phyloP scores from a whole-genome alignment of 2,113 vertebrate species.

The Trichechus manatus region DNA sequence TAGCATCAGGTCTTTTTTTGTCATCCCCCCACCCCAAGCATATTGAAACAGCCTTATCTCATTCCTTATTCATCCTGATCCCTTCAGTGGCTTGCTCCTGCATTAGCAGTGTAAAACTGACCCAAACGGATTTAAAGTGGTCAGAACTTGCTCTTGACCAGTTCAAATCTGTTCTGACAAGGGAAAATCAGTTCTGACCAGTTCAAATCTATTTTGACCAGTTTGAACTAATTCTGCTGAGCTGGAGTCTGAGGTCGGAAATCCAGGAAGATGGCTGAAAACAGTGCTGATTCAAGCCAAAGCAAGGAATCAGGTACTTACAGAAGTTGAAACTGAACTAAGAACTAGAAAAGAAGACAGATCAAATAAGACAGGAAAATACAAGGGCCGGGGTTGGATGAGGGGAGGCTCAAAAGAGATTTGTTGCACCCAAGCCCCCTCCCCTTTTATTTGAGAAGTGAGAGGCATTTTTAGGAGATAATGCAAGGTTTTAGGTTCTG shows the following conservation, averaged over 20 bases:
- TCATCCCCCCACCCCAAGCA: slow-evolving; percentile 40
- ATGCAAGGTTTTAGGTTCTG: slow-evolving; percentile 37
- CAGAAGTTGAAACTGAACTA: slow-evolving; percentile 51
- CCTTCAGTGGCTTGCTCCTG: slow-evolving; percentile 59
- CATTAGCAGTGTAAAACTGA: slow-evolving; percentile 50
- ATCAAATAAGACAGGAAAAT: slow-evolving; percentile 46
- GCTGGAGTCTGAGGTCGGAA: slow-evolving; percentile 45
- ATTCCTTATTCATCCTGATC: slow-evolving; percentile 58
- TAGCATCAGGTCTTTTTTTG: slow-evolving; percentile 68
- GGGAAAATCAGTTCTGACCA: slow-evolving; percentile 35
- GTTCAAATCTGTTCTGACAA: slow-evolving; percentile 50
- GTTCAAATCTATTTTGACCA: slow-evolving; percentile 62
- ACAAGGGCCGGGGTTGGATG: slow-evolving; percentile 1
- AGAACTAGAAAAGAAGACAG: slow-evolving; percentile 40
- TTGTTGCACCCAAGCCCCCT: not conserved
- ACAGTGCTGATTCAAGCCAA: slow-evolving; percentile 64
- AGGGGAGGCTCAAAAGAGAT: slow-evolving; percentile 18
- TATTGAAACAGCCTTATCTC: slow-evolving; percentile 64
- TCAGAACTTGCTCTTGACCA: slow-evolving; percentile 43
- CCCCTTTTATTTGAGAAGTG: not conserved
- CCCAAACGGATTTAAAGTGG: slow-evolving; percentile 56
- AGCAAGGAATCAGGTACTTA: slow-evolving; percentile 76
- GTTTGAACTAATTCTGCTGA: slow-evolving; percentile 58
- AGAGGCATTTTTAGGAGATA: slow-evolving; percentile 51
- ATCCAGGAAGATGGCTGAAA: slow-evolving; percentile 68